Conservation (phyloP, 2,113 vertebrate species). For the Hydropotes inermis region DNA sequence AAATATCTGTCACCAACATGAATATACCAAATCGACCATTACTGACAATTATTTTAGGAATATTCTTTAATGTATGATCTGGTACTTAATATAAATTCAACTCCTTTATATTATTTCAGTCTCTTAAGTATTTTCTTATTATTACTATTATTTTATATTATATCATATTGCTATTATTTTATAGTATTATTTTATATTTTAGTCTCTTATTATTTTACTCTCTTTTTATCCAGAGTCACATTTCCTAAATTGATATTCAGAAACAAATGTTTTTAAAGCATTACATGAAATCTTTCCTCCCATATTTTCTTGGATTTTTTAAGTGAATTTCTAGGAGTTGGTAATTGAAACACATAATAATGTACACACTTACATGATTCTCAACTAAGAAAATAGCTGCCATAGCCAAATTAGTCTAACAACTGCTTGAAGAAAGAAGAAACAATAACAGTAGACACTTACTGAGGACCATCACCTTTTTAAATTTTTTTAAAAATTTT, state of each 20-base stretch:
- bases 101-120: not conserved
- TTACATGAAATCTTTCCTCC: not conserved
- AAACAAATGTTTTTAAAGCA: not conserved
- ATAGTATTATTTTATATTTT: not conserved
- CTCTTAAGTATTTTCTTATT: not conserved
- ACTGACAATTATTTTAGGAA: not conserved
- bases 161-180: not conserved
- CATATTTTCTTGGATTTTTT: not conserved
- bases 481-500: rapidly evolving
- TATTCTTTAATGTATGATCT: not conserved
- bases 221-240: not conserved
- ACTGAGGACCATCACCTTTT: not conserved
- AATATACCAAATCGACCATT: not conserved
- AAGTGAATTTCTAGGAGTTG: not conserved
- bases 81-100: not conserved
- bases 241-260: not conserved
- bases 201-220: not conserved
- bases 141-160: not conserved
- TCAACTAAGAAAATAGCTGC: not conserved
- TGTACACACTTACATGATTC: not conserved
- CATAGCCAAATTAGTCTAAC: not conserved
- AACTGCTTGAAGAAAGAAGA: not conserved
- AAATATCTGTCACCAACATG: not conserved
- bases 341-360: not conserved
- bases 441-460: not conserved